Percentiles rank a stretch among this genome's conserved stretches.
Conservation (phyloP, 2,797 vertebrate species). For the Myiotriccus ornatus region DNA sequence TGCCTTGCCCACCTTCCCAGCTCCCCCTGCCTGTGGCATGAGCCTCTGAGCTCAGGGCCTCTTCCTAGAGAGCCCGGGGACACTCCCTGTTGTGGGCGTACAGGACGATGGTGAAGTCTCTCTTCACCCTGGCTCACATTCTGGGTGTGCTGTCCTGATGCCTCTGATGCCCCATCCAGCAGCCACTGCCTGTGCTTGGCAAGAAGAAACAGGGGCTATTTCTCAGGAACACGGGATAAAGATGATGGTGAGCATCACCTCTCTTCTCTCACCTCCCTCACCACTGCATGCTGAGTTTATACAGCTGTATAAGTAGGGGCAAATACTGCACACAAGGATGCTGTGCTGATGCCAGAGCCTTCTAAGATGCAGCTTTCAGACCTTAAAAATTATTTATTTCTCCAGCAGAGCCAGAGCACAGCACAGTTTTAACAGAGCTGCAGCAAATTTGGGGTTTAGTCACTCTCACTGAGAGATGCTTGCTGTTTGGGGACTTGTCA, state of each 20-base stretch:
- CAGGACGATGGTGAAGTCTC: background rate
- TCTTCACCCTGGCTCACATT: background rate
- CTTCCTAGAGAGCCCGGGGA: background rate
- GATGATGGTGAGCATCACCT: background rate
- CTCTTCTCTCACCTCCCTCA: background rate
- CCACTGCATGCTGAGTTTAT: rapidly evolving
- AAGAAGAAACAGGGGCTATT: background rate
- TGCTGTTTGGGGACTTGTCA: background rate
- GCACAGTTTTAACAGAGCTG: background rate
- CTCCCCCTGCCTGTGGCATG: rapidly evolving
- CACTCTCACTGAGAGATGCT: background rate
- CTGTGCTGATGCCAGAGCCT: background rate
- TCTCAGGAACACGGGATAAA: background rate
- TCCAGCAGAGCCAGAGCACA: rapidly evolving
- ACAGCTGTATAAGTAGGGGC: background rate
- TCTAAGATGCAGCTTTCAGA: background rate
- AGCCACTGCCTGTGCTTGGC: background rate
- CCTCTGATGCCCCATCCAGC: too few species aligned
- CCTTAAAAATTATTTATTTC: background rate
- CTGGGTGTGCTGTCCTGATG: background rate
- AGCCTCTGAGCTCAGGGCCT: background rate
- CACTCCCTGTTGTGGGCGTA: rapidly evolving
- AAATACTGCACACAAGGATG: background rate
- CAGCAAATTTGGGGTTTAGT: background rate
- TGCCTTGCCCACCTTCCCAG: background rate